Conservation (phyloP, 2,888 invertebrate genomes). For the Lepidochitona cinerea region DNA sequence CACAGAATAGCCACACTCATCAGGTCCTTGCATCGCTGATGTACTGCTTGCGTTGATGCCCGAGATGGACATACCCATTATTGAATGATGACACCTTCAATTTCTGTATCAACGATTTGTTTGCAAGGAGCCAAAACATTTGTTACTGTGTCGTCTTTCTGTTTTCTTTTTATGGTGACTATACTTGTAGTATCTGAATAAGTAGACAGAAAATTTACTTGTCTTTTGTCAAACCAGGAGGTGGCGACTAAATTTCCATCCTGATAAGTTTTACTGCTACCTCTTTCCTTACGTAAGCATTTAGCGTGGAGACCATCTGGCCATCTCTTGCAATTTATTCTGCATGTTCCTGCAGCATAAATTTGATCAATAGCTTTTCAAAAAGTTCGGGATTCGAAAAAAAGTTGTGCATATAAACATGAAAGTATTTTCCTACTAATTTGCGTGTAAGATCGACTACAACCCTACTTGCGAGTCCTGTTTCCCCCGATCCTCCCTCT, state of each 20-base stretch:
- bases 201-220: slow-evolving; percentile 2
- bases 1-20: no score
- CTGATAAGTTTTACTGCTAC: not conserved
- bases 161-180: no score
- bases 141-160: no score
- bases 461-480: not conserved
- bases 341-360: not conserved
- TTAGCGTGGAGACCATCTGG: not conserved
- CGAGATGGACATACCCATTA: no score
- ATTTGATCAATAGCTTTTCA: not conserved
- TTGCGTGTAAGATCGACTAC: slow-evolving; percentile 1
- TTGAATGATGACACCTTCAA: no score
- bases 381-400: slow-evolving; percentile 1
- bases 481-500: not conserved
- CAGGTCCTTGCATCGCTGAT: no score
- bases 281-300: not conserved
- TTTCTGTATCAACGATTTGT: no score
- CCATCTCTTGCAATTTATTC: not conserved
- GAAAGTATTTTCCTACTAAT: not conserved
- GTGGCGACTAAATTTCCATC: not conserved
- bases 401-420: slow-evolving; percentile 10
- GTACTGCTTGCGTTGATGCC: no score
- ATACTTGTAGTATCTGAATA: no score
- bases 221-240: slow-evolving; percentile 4
- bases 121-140: no score